Conservation (phyloP, 2,888 invertebrate genomes). For the Parthenolecanium corni region DNA sequence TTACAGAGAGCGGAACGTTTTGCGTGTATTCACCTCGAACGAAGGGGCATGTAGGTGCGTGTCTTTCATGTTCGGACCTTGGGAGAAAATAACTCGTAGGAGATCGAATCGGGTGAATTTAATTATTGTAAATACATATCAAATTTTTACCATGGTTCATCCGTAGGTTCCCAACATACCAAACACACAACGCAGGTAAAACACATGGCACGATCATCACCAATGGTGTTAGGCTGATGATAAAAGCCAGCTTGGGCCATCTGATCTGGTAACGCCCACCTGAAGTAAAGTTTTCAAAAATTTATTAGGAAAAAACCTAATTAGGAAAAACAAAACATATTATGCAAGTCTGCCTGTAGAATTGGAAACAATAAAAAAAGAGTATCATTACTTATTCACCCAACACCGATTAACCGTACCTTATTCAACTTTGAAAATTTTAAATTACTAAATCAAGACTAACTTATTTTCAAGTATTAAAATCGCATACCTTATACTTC, state of each 20-base stretch:
- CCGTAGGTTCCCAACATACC: slow-evolving; percentile 92
- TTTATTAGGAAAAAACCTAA: not conserved
- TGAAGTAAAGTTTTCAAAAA: slow-evolving; percentile 40
- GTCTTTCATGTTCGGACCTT: slow-evolving; percentile 83
- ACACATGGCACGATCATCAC: slow-evolving; percentile 91
- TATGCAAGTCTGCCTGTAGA: too few relatives aligned
- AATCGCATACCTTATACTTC: too few relatives aligned
- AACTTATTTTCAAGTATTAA: too few relatives aligned
- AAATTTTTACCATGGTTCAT: slow-evolving; percentile 69
- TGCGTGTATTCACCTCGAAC: slow-evolving; percentile 90
- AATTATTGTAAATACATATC: not conserved
- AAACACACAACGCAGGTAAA: slow-evolving; percentile 90
- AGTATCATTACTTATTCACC: too few relatives aligned
- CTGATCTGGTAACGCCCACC: slow-evolving; percentile 89
- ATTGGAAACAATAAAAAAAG: not conserved
- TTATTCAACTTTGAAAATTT: too few relatives aligned
- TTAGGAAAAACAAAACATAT: not conserved
- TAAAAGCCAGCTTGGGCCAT: slow-evolving; percentile 97
- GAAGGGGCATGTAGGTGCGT: slow-evolving; percentile 86
- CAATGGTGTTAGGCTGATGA: slow-evolving; percentile 78
- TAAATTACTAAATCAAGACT: too few relatives aligned
- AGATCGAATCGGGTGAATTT: not conserved
- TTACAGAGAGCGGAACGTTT: slow-evolving; percentile 80
- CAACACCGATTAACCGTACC: too few relatives aligned
- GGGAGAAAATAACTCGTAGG: slow-evolving; percentile 19